Evolutionary conservation across 2,888 invertebrate genomes (phyloP), one percentile per base, ranked within the genome.

Genomic region (Automeris io): DNA sequence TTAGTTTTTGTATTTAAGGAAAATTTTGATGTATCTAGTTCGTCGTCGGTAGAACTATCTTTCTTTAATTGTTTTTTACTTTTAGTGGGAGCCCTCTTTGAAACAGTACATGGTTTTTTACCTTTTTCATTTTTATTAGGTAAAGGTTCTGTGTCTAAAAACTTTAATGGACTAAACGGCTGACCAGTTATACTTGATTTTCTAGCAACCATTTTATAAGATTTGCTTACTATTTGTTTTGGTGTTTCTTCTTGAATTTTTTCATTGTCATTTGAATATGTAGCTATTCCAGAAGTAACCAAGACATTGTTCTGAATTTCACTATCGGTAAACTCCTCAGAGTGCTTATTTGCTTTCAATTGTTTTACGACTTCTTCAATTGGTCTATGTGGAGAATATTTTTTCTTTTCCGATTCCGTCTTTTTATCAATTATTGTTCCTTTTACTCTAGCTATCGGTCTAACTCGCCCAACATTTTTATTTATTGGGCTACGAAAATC

Each of bases 201-300:
- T 34, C 86, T 63, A 29, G 86, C 85, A n/a, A 87, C 85, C 85
- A 85, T 87, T 68, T 85, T 86, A 51, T 86, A 85, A 11, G 86
- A 85, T 53, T 87, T 87, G 46, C 86, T 85, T 11, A 86, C 70
- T 44, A 85, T 81, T 33, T 81, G 74, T 58, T 75, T 74, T 33
- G 85, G 82, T 39, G 70, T 66, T 37, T 79, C 76, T 40, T 72
- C 76, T 2, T 43, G 22, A 25, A 73, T 70, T 47, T 61, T 67
- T 37, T 68, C 62, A 41, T 48, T 51, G 43, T 23, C 55, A 40
- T 46, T 42, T 19, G 43, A 21, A 47, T 46, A 61, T 16, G 58
- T 46, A 29, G 65, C 61, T 35, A 60, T 35, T 40, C 49, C 63
- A 18, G 69, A 47, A 31, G 59, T 43, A 21, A 45, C 39, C 41